These are phyloP conservation scores for Baronia brevicornis DNA, from an alignment of 2,888 invertebrate species.

Conservation along the genomic window DNA sequence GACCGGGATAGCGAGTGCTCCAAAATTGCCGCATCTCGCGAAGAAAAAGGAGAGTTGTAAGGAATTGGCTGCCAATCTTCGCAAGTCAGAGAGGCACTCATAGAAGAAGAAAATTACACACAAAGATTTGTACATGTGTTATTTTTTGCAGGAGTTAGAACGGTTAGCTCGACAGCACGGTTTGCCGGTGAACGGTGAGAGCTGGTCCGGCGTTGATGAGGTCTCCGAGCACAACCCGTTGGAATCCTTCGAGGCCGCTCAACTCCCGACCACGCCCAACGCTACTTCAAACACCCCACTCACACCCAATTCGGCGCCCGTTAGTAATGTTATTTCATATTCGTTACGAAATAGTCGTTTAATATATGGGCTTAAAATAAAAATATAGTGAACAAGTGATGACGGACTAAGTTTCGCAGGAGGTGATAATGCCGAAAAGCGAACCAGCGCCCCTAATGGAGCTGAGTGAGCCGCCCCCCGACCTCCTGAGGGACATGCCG, in stretches of 20 bases:
- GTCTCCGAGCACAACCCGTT: constrained; percentile 41
- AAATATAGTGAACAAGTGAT: no score
- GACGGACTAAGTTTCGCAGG: no score
- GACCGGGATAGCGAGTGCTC: no score
- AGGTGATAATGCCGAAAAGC: constrained; percentile 50
- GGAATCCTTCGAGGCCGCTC: constrained; percentile 19
- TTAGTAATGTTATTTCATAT: no score
- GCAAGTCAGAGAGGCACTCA: no score
- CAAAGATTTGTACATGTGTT: background rate
- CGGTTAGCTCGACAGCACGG: constrained; percentile 85
- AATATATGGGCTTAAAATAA: no score
- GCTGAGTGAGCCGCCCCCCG: constrained; percentile 43
- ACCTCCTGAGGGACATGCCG: constrained; percentile 54
- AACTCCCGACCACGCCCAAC: constrained; percentile 6
- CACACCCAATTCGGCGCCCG: no score
- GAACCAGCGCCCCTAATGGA: constrained; percentile 57
- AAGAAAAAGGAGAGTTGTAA: no score
- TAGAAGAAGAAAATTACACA: background rate
- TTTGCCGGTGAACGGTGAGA: constrained; percentile 78
- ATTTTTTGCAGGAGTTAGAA: constrained; percentile 80
- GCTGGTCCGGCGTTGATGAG: constrained; percentile 35
- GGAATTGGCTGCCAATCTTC: background rate
- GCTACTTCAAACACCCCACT: no score
- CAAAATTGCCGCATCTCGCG: background rate
- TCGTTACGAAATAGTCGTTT: no score